Base-by-base conservation (phyloP, 2,113 vertebrate genomes). In the Triplophysa tibetana region DNA sequence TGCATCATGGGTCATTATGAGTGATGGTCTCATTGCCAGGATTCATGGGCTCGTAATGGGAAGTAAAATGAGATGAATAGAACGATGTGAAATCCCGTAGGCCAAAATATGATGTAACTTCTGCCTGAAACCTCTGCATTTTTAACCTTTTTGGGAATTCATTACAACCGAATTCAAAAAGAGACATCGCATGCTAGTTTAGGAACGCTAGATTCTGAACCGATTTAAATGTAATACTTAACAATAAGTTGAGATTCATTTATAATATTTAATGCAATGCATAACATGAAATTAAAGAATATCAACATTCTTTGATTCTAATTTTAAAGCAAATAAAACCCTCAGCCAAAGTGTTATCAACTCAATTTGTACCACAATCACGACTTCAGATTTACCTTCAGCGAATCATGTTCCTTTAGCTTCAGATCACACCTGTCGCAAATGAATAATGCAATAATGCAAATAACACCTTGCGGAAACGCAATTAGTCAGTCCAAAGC, bases 401-500 rank as follows among this genome's bases (percentile, higher is more conserved):
- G 11, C 60, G 9, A 50, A 48, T 5, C 17, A 16, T 24, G 17
- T 54, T 23, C 23, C 62, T 21, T 65, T 26, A 77, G 62, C 5
- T 77, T 64, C 50, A 33, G 24, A 77, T 76, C 45, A 29, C 21
- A 77, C 45, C 60, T 77, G 62, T 26, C 45, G 54, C 74, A 77
- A 33, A 77, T 77, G 24, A 77, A 77, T 77, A 65, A 65, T 77
- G 19, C 45, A 77, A 54, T 52, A 54, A 77, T 38, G 74, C 16
- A 10, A 65, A 76, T 64, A 52, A 52, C n/a, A 26, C n/a, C 24
- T 64, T 10, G 17, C 16, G 13, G 45, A 75, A 77, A 77, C 5
- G 62, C 45, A 45, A 65, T 77, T 77, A 65, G 61, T 54, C 26
- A 38, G 33, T 50, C 26, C 2, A 11, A 52, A 21, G 50, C 24